Evolutionary conservation across 2,888 invertebrate species (phyloP).

Genomic region (Cosmorhoe ocellata): DNA sequence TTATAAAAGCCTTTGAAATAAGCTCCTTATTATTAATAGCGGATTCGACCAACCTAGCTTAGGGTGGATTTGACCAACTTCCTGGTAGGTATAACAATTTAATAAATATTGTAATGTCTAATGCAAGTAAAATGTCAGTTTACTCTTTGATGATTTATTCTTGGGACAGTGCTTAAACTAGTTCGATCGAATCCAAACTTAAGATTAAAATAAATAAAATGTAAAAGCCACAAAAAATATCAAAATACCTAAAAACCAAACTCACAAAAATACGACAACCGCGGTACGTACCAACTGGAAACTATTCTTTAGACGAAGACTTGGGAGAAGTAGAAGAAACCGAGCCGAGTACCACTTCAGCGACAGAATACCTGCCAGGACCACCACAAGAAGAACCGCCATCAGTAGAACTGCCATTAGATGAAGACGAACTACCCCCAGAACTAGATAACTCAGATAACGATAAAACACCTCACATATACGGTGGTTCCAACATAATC

Average conservation of each 20-base stretch:
- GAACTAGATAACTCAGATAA: slow-evolving; percentile 16
- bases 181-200: too few species aligned
- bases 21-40: too few species aligned
- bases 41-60: too few species aligned
- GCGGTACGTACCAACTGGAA: slow-evolving; percentile 49
- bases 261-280: slow-evolving; percentile 73
- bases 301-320: slow-evolving; percentile 70
- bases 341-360: slow-evolving; percentile 46
- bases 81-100: too few species aligned
- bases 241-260: slow-evolving; percentile 1
- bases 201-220: too few species aligned
- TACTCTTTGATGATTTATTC: too few species aligned
- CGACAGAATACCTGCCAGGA: slow-evolving; percentile 36
- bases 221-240: slow-evolving; percentile 10
- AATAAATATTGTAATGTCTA: too few species aligned
- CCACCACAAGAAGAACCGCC: slow-evolving; percentile 23
- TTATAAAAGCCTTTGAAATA: too few species aligned
- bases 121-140: too few species aligned
- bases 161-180: too few species aligned
- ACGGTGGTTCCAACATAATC: slow-evolving; percentile 25
- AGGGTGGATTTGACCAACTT: too few species aligned
- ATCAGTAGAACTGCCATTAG: slow-evolving; percentile 28
- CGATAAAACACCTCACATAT: slow-evolving; percentile 26
- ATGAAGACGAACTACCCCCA: slow-evolving; percentile 26
- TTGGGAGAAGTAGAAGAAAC: slow-evolving; percentile 68